Conservation (phyloP, 1,140 invertebrate genomes). For the Drosophila truncata region DNA sequence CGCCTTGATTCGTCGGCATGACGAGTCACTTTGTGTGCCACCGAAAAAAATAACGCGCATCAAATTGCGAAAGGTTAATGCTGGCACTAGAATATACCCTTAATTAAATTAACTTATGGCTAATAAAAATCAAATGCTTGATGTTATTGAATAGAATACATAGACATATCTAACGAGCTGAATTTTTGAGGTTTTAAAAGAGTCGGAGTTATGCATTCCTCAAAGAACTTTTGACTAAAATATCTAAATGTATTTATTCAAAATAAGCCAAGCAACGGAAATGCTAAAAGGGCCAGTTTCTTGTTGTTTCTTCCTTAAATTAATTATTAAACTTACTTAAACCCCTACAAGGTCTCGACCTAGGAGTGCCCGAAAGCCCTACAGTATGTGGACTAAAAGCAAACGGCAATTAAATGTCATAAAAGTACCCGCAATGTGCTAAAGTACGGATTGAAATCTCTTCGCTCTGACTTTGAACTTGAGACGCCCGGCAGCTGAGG, state of each 20-base stretch:
- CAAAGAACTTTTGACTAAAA: not conserved
- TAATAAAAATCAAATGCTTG: not conserved
- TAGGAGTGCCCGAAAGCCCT: not conserved
- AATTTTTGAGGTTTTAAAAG: no score
- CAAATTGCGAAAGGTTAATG: no score
- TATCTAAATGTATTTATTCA: no score
- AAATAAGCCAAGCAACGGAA: not conserved
- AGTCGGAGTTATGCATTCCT: no score
- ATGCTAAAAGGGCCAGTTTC: not conserved
- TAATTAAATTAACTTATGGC: not conserved
- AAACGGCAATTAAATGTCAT: conserved; percentile 43
- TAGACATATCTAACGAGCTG: not conserved
- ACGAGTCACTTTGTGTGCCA: conserved; percentile 16
- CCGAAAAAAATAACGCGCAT: conserved; percentile 4
- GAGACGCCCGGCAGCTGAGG: conserved; percentile 24
- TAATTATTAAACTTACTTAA: not conserved
- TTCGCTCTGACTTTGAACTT: conserved; percentile 26
- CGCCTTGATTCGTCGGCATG: conserved; percentile 44
- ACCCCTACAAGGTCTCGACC: no score
- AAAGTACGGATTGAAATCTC: conserved; percentile 36
- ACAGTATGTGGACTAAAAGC: conserved; percentile 20
- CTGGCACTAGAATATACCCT: not conserved
- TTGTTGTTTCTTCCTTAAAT: not conserved
- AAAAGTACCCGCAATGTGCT: conserved; percentile 26
- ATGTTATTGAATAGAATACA: not conserved